Percentiles rank a stretch among this genome's conserved stretches.
phyloP scores from a whole-genome alignment of 2,113 vertebrate species.

The Laticauda colubrina region DNA sequence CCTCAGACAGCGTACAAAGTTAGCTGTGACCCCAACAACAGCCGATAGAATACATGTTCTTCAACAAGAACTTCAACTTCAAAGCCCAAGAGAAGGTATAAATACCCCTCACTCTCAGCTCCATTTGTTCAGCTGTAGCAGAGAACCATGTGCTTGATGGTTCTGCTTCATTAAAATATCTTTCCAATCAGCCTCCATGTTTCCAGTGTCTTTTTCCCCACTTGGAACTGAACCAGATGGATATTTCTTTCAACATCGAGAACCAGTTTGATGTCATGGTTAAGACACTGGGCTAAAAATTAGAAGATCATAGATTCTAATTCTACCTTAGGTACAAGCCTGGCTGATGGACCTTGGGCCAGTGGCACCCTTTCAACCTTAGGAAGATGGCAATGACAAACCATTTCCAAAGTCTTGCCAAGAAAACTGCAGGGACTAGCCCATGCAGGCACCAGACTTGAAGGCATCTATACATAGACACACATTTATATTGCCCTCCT shows the following conservation, averaged over 20 bases:
- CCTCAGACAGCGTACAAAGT: too few relatives aligned
- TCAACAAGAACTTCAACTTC: too few relatives aligned
- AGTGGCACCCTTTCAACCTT: not conserved
- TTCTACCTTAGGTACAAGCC: not conserved
- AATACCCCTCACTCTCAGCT: too few relatives aligned
- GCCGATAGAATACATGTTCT: too few relatives aligned
- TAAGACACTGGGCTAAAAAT: not conserved
- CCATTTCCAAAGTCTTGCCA: not conserved
- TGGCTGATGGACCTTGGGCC: not conserved
- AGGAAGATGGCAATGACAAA: not conserved
- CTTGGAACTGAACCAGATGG: too few relatives aligned
- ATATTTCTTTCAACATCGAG: not conserved
- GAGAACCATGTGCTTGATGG: too few relatives aligned
- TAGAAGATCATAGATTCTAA: not conserved
- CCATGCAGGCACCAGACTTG: not conserved
- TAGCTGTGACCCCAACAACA: too few relatives aligned
- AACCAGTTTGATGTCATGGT: not conserved
- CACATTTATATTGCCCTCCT: not conserved
- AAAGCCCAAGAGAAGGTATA: too few relatives aligned
- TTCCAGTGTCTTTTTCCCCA: too few relatives aligned
- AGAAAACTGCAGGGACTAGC: not conserved
- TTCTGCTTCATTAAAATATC: too few relatives aligned
- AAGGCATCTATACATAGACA: not conserved
- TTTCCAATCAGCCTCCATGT: too few relatives aligned
- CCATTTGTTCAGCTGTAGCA: too few relatives aligned